Conservation (phyloP, 2,113 vertebrate species). For the Sorex araneus region DNA sequence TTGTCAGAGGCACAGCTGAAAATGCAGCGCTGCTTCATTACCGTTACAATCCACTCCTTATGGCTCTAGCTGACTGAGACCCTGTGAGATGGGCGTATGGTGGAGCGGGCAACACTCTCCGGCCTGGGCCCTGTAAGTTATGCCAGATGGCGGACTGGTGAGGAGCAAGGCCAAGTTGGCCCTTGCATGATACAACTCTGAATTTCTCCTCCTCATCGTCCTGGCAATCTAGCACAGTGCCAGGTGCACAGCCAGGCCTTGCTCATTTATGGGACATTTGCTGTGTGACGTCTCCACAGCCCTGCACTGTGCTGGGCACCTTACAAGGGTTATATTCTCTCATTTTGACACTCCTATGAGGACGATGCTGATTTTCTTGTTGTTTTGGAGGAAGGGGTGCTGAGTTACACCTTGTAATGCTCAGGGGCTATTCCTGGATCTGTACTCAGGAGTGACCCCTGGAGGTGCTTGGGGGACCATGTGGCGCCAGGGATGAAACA, state of each 20-base stretch:
- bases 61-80: not conserved
- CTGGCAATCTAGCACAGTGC: not conserved
- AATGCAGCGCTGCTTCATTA: accelerated
- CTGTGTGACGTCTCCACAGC: not conserved
- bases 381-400: too few species aligned
- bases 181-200: not conserved
- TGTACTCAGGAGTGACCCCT: too few species aligned
- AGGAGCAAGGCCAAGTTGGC: not conserved
- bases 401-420: too few species aligned
- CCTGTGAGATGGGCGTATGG: not conserved
- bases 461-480: too few species aligned
- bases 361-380: not conserved
- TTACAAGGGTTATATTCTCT: constrained; percentile 15
- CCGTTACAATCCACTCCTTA: not conserved
- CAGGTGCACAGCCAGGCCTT: not conserved
- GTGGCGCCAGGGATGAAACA: too few species aligned
- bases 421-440: too few species aligned
- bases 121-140: not conserved
- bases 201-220: not conserved
- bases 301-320: not conserved
- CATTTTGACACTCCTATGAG: not conserved
- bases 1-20: not conserved
- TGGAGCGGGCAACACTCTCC: not conserved
- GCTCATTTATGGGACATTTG: not conserved
- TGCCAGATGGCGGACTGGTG: not conserved